Evolutionary conservation across 1,140 invertebrate species (phyloP).

Genomic region (Ectropis grisescens): DNA sequence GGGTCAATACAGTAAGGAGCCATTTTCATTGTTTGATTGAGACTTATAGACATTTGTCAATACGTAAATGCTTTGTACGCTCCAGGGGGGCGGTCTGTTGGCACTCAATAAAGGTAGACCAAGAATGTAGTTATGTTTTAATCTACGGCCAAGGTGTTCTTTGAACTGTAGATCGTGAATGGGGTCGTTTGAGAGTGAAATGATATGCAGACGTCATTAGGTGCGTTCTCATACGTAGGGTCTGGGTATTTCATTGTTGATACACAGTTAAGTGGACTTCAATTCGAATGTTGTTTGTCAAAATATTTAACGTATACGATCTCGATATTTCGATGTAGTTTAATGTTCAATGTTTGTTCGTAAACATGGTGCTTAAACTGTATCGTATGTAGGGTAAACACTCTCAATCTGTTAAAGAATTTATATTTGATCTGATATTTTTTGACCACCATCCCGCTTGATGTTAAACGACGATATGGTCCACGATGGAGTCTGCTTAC

Average conservation of each 20-base stretch:
- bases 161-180: no score
- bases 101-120: slow-evolving; percentile 27
- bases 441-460: no score
- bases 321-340: background rate
- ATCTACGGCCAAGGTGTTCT: no score
- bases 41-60: slow-evolving; percentile 64
- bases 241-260: background rate
- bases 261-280: background rate
- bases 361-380: background rate
- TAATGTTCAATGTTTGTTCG: background rate
- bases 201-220: slow-evolving; percentile 59
- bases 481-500: no score
- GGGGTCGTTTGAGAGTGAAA: slow-evolving; percentile 50
- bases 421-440: no score
- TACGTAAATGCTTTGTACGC: slow-evolving; percentile 33
- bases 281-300: background rate
- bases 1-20: slow-evolving; percentile 51
- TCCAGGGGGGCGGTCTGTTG: slow-evolving; percentile 34
- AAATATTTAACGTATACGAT: background rate
- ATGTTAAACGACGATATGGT: no score
- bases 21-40: slow-evolving; percentile 55
- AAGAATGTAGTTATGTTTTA: no score
- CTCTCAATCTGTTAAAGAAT: background rate
- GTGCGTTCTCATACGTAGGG: slow-evolving; percentile 43
- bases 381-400: background rate